phyloP scores from a whole-genome alignment of 2,113 vertebrate genomes.

The Gobiocypris rarus region DNA sequence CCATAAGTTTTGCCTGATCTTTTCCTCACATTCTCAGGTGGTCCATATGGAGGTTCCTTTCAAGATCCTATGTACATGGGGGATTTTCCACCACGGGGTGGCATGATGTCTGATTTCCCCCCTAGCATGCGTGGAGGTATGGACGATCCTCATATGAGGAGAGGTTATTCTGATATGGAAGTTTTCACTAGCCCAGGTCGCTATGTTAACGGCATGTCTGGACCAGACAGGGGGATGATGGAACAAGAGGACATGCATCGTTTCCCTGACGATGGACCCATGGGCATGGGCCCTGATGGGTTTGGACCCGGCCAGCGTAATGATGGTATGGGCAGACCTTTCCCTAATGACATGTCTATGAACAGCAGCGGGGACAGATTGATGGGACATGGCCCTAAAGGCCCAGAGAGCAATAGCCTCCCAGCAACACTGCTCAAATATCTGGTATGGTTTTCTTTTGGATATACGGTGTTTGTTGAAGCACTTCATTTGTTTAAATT shows the following conservation, averaged over 20 bases:
- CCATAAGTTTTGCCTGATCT: neutral
- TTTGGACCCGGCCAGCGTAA: constrained; percentile 59
- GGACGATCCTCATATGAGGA: constrained; percentile 34
- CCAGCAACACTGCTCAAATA: constrained; percentile 71
- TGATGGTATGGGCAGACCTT: constrained; percentile 55
- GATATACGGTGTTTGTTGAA: neutral
- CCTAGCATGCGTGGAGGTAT: constrained; percentile 26
- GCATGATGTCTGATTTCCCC: constrained; percentile 58
- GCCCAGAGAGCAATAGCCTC: constrained; percentile 60
- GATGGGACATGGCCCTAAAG: constrained; percentile 55
- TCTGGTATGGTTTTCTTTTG: constrained; percentile 63
- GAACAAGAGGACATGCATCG: constrained; percentile 53
- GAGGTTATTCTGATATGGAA: constrained; percentile 53
- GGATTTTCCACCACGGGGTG: constrained; percentile 61
- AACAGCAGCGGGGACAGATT: constrained; percentile 44
- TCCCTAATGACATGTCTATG: constrained; percentile 56
- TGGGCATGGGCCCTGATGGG: constrained; percentile 45
- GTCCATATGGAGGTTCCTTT: constrained; percentile 47
- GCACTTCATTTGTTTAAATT: neutral
- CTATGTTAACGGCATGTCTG: constrained; percentile 52
- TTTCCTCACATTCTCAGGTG: constrained; percentile 15
- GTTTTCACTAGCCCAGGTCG: constrained; percentile 53
- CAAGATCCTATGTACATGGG: constrained; percentile 60
- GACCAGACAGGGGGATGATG: constrained; percentile 52
- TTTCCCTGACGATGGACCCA: constrained; percentile 60